These are phyloP conservation scores for Trichopria drosophilae DNA, from an alignment of 2,888 invertebrate species.

Conservation along the genomic window DNA sequence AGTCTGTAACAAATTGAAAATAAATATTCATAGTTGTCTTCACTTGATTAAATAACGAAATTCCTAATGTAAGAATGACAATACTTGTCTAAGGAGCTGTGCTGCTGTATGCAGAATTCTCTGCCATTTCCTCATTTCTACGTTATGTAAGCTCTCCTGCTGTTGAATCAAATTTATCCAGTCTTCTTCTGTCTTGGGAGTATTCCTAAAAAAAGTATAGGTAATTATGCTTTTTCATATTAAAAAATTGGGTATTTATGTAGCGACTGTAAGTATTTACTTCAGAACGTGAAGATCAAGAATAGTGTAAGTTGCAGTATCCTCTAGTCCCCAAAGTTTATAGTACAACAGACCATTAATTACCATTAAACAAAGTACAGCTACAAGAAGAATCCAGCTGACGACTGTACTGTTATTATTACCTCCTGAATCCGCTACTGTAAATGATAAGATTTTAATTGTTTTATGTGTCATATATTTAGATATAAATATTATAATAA, in stretches of 20 bases:
- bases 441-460: slow-evolving; percentile 10
- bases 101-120: slow-evolving; percentile 73
- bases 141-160: slow-evolving; percentile 78
- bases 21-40: slow-evolving; percentile 20
- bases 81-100: slow-evolving; percentile 73
- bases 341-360: slow-evolving; percentile 82
- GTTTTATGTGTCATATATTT: background rate
- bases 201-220: slow-evolving; percentile 61
- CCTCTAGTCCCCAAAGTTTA: slow-evolving; percentile 76
- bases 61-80: slow-evolving; percentile 8
- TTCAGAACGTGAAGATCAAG: slow-evolving; percentile 62
- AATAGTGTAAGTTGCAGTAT: slow-evolving; percentile 60
- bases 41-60: slow-evolving; percentile 1
- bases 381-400: slow-evolving; percentile 64
- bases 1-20: slow-evolving; percentile 62
- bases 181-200: slow-evolving; percentile 76
- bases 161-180: slow-evolving; percentile 80
- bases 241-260: background rate
- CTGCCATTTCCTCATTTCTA: slow-evolving; percentile 83
- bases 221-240: slow-evolving; percentile 4
- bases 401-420: slow-evolving; percentile 51
- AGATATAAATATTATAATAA: slow-evolving; percentile 8
- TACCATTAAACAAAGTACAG: slow-evolving; percentile 66
- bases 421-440: slow-evolving; percentile 39
- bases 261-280: slow-evolving; percentile 47